phyloP scores from a whole-genome alignment of 1,140 invertebrate genomes.

The Ips typographus region DNA sequence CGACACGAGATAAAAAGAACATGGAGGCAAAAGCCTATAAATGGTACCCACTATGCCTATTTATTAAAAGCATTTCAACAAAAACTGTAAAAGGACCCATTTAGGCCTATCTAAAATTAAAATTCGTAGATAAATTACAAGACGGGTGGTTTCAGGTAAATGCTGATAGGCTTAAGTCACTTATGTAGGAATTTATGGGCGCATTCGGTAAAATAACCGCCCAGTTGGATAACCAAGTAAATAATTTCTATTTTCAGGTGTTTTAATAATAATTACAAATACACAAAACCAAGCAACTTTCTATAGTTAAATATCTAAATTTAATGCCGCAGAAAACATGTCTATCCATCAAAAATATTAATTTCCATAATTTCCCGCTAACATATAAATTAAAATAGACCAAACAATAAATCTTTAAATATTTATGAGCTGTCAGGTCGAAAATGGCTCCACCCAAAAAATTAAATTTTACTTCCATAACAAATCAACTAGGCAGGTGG shows the following conservation, averaged over 20 bases:
- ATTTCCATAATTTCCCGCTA: conserved; percentile 26
- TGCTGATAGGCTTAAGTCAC: too few relatives aligned
- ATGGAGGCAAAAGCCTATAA: neutral
- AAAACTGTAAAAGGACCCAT: neutral
- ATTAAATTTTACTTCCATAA: conserved; percentile 30
- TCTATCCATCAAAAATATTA: conserved; percentile 16
- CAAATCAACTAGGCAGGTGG: conserved; percentile 33
- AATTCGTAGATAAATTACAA: conserved; percentile 1
- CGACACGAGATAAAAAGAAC: neutral
- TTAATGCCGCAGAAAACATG: neutral
- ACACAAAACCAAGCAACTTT: neutral
- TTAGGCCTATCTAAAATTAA: conserved; percentile 3
- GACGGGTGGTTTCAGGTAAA: neutral
- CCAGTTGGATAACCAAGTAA: too few relatives aligned
- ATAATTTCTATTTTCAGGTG: too few relatives aligned
- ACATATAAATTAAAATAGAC: conserved; percentile 32
- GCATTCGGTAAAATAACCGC: too few relatives aligned
- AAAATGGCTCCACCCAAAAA: conserved; percentile 33
- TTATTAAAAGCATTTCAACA: conserved; percentile 1
- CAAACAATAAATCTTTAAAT: conserved; percentile 32
- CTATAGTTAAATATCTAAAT: conserved; percentile 2
- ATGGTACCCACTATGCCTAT: conserved; percentile 2
- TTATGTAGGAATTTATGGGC: too few relatives aligned
- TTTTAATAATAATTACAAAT: too few relatives aligned
- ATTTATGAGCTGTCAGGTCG: conserved; percentile 27